These are phyloP conservation scores for Mionectes olivaceus DNA, from an alignment of 2,797 vertebrate species.

Conservation along the genomic window DNA sequence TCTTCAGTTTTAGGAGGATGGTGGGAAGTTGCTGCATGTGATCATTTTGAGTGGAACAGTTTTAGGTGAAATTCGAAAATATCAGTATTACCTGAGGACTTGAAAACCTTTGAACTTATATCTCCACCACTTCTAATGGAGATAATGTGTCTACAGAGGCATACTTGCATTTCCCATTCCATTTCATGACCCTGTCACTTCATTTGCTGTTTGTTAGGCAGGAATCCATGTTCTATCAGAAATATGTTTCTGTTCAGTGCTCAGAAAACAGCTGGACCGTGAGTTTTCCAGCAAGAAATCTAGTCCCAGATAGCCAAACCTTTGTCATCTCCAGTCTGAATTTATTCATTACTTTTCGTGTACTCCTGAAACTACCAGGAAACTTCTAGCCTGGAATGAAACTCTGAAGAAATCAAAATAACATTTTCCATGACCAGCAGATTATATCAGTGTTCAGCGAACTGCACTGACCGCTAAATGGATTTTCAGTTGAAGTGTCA, in stretches of 20 bases:
- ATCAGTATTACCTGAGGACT: background rate
- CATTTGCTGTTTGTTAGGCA: background rate
- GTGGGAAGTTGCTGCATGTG: background rate
- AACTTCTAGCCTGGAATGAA: background rate
- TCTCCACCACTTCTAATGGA: background rate
- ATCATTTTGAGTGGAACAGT: background rate
- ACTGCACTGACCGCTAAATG: background rate
- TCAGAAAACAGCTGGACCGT: background rate
- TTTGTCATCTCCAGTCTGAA: background rate
- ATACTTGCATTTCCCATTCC: background rate
- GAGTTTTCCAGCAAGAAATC: background rate
- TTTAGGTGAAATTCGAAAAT: background rate
- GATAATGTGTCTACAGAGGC: background rate
- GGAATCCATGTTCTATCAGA: background rate
- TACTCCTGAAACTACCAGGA: background rate
- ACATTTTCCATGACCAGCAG: background rate
- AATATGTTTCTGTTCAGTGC: background rate
- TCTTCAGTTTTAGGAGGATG: background rate
- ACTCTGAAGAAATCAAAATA: background rate
- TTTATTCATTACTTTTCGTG: background rate
- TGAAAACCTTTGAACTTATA: background rate
- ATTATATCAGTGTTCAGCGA: background rate
- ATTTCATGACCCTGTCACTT: background rate
- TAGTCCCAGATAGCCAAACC: background rate
- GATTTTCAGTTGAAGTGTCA: conserved; percentile 23